These are phyloP conservation scores for Thumatha senex DNA, from an alignment of 2,888 invertebrate species.

Conservation along the genomic window DNA sequence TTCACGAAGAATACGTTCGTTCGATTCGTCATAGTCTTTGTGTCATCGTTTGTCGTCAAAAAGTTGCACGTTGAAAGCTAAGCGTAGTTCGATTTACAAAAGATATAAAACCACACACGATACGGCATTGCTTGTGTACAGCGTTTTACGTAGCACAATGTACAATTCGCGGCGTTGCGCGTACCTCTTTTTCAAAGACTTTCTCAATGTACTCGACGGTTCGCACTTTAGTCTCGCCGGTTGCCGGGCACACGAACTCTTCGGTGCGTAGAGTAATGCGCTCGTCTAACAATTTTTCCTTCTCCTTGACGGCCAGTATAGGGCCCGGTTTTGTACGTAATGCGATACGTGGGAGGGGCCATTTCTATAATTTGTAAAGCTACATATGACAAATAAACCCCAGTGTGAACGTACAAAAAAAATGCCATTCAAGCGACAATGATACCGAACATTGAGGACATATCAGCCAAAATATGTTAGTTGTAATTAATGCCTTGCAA, in stretches of 20 bases:
- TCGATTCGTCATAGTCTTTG: constrained; percentile 27
- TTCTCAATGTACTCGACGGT: constrained; percentile 97
- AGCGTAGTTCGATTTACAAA: constrained; percentile 66
- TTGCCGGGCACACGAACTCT: constrained; percentile 93
- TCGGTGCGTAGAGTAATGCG: constrained; percentile 94
- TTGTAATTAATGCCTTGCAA: constrained; percentile 42
- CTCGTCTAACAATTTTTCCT: constrained; percentile 94
- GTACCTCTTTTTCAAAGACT: constrained; percentile 97
- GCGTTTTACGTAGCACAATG: constrained; percentile 70
- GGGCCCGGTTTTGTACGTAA: constrained; percentile 94
- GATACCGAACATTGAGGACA: constrained; percentile 49
- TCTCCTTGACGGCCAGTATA: constrained; percentile 92
- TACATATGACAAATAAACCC: constrained; percentile 77
- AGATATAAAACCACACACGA: constrained; percentile 68
- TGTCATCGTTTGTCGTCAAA: constrained; percentile 32
- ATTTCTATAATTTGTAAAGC: constrained; percentile 83
- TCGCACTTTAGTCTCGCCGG: constrained; percentile 93
- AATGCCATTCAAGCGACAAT: constrained; percentile 69
- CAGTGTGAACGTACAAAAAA: constrained; percentile 51
- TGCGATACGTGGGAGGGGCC: constrained; percentile 92
- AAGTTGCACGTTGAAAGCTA: constrained; percentile 72
- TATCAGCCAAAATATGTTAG: constrained; percentile 49
- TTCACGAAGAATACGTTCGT: constrained; percentile 9
- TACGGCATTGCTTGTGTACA: constrained; percentile 77
- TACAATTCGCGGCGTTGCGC: constrained; percentile 65